These are phyloP conservation scores for Casuarius casuarius DNA, from an alignment of 2,113 vertebrate genomes.

Conservation along the genomic window DNA sequence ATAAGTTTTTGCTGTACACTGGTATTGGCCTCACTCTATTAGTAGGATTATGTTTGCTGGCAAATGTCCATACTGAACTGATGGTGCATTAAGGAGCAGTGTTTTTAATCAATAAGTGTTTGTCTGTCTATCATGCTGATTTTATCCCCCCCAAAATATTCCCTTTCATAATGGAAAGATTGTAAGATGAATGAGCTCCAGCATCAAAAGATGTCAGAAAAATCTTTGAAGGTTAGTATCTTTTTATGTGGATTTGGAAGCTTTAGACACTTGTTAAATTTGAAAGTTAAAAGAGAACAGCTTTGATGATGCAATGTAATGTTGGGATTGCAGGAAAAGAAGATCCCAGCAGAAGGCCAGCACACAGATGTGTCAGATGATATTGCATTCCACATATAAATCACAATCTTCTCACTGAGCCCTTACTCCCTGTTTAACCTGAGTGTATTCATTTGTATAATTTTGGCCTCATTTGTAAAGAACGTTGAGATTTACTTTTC, in stretches of 20 bases:
- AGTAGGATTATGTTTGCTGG: conserved; percentile 14
- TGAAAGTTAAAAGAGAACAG: conserved; percentile 49
- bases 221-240: conserved; percentile 19
- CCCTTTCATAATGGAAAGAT: conserved; percentile 4
- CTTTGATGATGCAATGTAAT: conserved; percentile 47
- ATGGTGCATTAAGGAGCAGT: not conserved
- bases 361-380: conserved; percentile 53
- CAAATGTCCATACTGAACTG: conserved; percentile 8
- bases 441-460: not conserved
- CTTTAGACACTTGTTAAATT: conserved; percentile 44
- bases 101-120: conserved; percentile 37
- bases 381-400: conserved; percentile 45
- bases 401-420: conserved; percentile 15
- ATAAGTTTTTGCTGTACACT: not conserved
- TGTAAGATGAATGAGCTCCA: not conserved
- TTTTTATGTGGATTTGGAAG: conserved; percentile 49
- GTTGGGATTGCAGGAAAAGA: conserved; percentile 46
- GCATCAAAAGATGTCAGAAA: conserved; percentile 35
- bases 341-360: conserved; percentile 32
- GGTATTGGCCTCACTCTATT: not conserved
- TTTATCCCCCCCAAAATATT: not conserved
- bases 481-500: not conserved
- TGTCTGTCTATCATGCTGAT: not conserved
- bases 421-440: not conserved
- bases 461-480: not conserved